phyloP scores from a whole-genome alignment of 1,140 invertebrate genomes.

The Pseudobourletiella spinata region DNA sequence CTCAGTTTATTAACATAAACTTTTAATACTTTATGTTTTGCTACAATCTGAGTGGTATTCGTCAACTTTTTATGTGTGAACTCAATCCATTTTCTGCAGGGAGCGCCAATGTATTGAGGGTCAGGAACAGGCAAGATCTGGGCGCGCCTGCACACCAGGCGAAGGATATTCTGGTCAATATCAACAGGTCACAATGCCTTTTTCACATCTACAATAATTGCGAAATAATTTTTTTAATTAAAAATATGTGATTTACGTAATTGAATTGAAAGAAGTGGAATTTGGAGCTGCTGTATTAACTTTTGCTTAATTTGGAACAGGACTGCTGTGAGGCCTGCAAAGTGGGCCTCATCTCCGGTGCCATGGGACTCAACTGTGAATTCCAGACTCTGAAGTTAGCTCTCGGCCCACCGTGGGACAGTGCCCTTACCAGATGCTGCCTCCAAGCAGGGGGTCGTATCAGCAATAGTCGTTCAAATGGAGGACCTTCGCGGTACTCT shows the following conservation, averaged over 20 bases:
- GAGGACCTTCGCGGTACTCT: not conserved
- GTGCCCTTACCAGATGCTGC: conserved; percentile 48
- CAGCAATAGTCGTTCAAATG: too few relatives aligned
- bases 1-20: not conserved
- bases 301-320: too few relatives aligned
- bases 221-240: not conserved
- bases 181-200: conserved; percentile 37
- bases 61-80: too few relatives aligned
- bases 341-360: conserved; percentile 44
- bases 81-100: too few relatives aligned
- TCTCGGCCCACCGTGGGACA: conserved; percentile 48
- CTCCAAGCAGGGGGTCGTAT: conserved; percentile 40
- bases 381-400: conserved; percentile 42
- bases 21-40: not conserved
- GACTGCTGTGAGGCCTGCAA: conserved; percentile 52
- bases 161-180: conserved; percentile 39
- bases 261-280: too few relatives aligned
- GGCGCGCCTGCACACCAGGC: conserved; percentile 40
- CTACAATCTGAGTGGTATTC: not conserved
- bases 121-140: conserved; percentile 44
- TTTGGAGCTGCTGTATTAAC: too few relatives aligned
- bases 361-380: conserved; percentile 44
- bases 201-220: not conserved
- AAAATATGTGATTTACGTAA: not conserved
- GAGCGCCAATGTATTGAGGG: conserved; percentile 44